Conservation (phyloP, 2,888 invertebrate species). For the Oscheius myriophilus region DNA sequence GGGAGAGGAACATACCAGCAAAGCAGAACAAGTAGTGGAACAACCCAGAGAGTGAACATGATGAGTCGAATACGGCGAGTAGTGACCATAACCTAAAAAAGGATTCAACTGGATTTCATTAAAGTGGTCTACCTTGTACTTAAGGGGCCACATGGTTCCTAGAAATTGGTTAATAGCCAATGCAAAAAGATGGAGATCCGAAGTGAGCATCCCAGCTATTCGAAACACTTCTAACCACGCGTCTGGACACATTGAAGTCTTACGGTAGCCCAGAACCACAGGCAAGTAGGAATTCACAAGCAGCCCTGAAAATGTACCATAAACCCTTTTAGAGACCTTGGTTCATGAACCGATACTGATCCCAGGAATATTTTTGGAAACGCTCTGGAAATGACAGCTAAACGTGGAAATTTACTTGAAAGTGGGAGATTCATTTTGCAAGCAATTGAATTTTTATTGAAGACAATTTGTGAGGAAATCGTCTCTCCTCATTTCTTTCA, state of each 20-base stretch:
- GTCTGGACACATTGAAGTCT: slow-evolving; percentile 54
- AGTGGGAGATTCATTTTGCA: too few species aligned
- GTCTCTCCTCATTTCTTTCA: too few species aligned
- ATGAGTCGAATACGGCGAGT: slow-evolving; percentile 59
- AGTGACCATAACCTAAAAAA: slow-evolving; percentile 63
- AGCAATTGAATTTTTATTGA: too few species aligned
- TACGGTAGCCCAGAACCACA: slow-evolving; percentile 54
- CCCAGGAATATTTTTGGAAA: too few species aligned
- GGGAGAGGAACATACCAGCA: slow-evolving; percentile 45
- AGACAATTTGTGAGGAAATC: too few species aligned
- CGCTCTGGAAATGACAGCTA: too few species aligned
- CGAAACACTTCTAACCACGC: slow-evolving; percentile 59
- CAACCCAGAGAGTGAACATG: slow-evolving; percentile 60
- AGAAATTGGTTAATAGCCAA: slow-evolving; percentile 67
- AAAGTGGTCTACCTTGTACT: slow-evolving; percentile 58
- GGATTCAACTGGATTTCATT: background rate
- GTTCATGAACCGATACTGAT: too few species aligned
- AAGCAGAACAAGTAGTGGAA: slow-evolving; percentile 58
- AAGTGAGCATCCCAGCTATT: slow-evolving; percentile 67
- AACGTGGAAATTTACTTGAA: too few species aligned
- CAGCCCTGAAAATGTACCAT: slow-evolving; percentile 52
- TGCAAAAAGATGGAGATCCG: slow-evolving; percentile 67
- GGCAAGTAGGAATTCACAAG: slow-evolving; percentile 67
- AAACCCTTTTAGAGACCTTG: background rate
- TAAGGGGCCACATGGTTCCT: slow-evolving; percentile 65